Percentiles rank a stretch among this genome's conserved stretches.
Conservation (phyloP, 1,140 invertebrate genomes). For the Camponotus vicinus region DNA sequence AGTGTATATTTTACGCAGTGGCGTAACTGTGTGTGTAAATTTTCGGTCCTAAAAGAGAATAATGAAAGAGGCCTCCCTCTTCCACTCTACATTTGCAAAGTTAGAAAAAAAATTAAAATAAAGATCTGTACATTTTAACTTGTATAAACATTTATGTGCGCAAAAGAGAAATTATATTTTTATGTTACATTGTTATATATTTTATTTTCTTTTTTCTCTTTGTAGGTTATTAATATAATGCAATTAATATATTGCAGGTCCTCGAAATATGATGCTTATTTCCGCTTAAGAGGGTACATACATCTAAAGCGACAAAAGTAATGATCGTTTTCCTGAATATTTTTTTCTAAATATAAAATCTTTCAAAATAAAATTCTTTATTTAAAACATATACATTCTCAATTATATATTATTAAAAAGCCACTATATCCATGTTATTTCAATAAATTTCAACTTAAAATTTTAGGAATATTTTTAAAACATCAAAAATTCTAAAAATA, state of each 20-base stretch:
- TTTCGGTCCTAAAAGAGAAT: not conserved
- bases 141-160: not conserved
- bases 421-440: not conserved
- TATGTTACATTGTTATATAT: not conserved
- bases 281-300: no score
- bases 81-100: not conserved
- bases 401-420: not conserved
- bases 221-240: no score
- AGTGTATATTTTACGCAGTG: not conserved
- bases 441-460: not conserved
- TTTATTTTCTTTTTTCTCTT: not conserved
- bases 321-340: no score
- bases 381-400: no score
- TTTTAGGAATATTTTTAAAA: no score
- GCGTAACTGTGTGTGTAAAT: not conserved
- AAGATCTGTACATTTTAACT: conserved; percentile 13
- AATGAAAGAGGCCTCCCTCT: not conserved
- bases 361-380: no score
- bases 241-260: no score
- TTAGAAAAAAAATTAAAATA: conserved; percentile 1
- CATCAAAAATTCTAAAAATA: no score
- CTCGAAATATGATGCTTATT: no score
- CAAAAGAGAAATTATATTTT: not conserved
- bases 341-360: no score
- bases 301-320: no score